Evolutionary conservation across 2,888 invertebrate species (phyloP), one percentile per base, ranked within the genome.

Genomic region (Eubasilissa splendida): DNA sequence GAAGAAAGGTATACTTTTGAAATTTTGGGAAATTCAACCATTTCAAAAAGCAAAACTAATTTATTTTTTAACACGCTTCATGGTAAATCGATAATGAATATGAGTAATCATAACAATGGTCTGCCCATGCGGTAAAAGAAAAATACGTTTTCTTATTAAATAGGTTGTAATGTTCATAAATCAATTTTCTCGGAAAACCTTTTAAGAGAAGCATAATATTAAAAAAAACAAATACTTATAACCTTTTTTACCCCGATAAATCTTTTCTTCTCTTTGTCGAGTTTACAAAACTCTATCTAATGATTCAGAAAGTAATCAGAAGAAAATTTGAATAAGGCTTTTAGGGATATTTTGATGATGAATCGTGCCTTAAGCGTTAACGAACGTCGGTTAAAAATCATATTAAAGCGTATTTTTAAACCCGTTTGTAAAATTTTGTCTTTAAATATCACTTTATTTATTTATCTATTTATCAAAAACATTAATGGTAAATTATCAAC

Each of bases 241-340:
- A 53, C 60, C 63, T 76, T 4, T 59, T 42, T 11, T 63, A 53
- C 63, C 63, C 59, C 14, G 22, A 63, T 76, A 63, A 76, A 76
- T 76, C 76, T 63, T 10, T n/a, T 60, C 50, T 50, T 33, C 52
- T 11, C 76, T 74, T 59, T 76, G 63, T 63, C 63, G 14, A n/a
- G 63, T 63, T 76, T 63, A 42, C 59, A 76, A 63, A 42, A 50
- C 52, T 63, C 50, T 33, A 63, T 76, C 63, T 76, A 76, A 76
- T 76, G 76, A 76, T 76, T 76, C 76, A 76, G 60, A 76, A 76
- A 12, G 76, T 76, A 63, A 76, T 76, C 76, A 63, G 52, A 50
- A 50, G 53, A 52, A 63, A 63, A 76, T 31, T 60, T 31, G 63
- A 76, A 63, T 76, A 63, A 52, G 22, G 52, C 63, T 59, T 74